Conservation (phyloP, 1,140 invertebrate species). For the Drosophila baimaii region DNA sequence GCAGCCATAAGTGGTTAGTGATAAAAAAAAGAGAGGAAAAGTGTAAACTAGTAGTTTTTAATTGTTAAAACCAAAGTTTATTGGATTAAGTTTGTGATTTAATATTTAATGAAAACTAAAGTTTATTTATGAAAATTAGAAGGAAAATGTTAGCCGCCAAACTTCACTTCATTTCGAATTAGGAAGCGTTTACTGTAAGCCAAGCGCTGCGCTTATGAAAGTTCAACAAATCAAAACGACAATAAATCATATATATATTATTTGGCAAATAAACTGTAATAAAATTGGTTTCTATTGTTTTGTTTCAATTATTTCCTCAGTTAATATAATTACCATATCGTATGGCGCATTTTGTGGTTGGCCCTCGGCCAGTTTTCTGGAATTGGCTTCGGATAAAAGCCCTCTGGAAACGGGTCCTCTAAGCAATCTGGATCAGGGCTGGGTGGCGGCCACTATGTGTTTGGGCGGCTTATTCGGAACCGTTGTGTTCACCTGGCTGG, state of each 20-base stretch:
- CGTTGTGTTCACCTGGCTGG: slow-evolving; percentile 85
- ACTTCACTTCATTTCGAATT: neutral
- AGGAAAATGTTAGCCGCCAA: neutral
- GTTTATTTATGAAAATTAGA: neutral
- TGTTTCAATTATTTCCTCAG: slow-evolving; percentile 25
- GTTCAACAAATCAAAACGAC: too few species aligned
- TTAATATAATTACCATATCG: slow-evolving; percentile 64
- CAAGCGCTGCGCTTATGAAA: too few species aligned
- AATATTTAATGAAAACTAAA: neutral
- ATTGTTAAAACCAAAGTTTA: neutral
- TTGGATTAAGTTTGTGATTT: too few species aligned
- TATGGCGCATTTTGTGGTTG: slow-evolving; percentile 83
- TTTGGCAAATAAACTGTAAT: too few species aligned
- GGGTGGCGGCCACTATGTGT: slow-evolving; percentile 85
- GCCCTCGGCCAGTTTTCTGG: slow-evolving; percentile 85
- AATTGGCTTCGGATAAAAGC: slow-evolving; percentile 78
- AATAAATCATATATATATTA: too few species aligned
- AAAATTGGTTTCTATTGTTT: too few species aligned
- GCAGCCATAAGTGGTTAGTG: slow-evolving; percentile 67
- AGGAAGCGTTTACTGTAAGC: neutral
- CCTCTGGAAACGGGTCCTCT: slow-evolving; percentile 68
- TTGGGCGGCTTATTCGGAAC: slow-evolving; percentile 85
- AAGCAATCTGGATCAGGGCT: slow-evolving; percentile 84
- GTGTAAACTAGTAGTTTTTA: neutral
- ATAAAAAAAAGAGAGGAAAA: neutral